A percentile compares a stretch with the other conserved stretches of the same genome.
Evolutionary conservation across 2,888 invertebrate genomes (phyloP).

Genomic region (Phengaris arion): DNA sequence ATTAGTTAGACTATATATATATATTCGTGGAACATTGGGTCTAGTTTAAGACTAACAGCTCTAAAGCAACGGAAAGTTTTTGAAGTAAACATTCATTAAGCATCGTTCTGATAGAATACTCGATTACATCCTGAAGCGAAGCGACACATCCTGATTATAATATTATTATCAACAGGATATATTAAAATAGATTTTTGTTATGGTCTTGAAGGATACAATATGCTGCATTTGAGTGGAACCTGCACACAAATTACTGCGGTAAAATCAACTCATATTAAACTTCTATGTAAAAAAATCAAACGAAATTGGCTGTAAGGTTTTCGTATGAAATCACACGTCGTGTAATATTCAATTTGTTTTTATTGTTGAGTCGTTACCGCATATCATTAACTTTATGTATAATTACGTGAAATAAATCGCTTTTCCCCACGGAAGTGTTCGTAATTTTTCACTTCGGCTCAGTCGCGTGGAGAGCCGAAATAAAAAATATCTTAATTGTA

Average conservation of each 20-base stretch:
- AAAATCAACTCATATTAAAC: constrained; percentile 31
- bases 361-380: constrained; percentile 40
- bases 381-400: constrained; percentile 44
- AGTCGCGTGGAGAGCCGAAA: constrained; percentile 67
- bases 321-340: constrained; percentile 34
- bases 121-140: no score
- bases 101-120: no score
- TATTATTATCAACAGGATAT: no score
- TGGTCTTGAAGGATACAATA: no score
- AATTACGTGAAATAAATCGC: constrained; percentile 43
- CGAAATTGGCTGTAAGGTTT: neutral
- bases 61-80: no score
- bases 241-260: no score
- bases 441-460: constrained; percentile 42
- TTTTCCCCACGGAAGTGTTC: constrained; percentile 43
- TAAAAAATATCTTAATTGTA: constrained; percentile 74
- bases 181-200: no score
- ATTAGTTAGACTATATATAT: neutral
- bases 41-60: neutral
- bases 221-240: no score
- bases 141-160: no score
- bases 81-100: no score
- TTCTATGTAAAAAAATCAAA: neutral
- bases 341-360: constrained; percentile 40
- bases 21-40: neutral